phyloP scores from a whole-genome alignment of 2,888 invertebrate species.

The Leuctra nigra region DNA sequence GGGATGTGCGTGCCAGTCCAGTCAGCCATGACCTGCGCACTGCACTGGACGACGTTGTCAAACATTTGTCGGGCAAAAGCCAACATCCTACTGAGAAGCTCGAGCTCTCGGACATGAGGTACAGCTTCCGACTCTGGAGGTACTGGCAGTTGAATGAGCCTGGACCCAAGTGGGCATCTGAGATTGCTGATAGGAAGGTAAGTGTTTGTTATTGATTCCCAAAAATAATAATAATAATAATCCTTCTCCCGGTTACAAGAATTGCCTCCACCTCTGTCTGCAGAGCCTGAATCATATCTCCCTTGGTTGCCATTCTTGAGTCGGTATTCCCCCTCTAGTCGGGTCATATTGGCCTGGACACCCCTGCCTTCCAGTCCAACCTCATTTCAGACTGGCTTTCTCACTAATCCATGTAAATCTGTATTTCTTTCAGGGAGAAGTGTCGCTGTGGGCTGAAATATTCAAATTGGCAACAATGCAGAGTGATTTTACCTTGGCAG shows the following conservation, averaged over 20 bases:
- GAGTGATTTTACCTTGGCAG: constrained; percentile 59
- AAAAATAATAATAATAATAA: too few relatives aligned
- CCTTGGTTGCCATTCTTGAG: too few relatives aligned
- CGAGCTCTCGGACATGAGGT: constrained; percentile 43
- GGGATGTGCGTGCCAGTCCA: constrained; percentile 65
- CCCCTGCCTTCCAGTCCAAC: too few relatives aligned
- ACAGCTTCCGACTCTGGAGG: constrained; percentile 62
- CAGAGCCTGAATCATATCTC: too few relatives aligned
- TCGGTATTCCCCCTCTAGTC: too few relatives aligned
- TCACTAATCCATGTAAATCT: too few relatives aligned
- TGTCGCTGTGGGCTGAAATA: constrained; percentile 36
- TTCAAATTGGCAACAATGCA: constrained; percentile 46
- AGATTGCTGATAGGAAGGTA: constrained; percentile 57
- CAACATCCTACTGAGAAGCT: constrained; percentile 37
- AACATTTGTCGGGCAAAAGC: constrained; percentile 40
- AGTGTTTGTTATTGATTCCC: constrained; percentile 9
- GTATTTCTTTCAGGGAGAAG: constrained; percentile 29
- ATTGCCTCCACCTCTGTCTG: not conserved
- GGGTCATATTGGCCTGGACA: too few relatives aligned
- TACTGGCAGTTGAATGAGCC: constrained; percentile 68
- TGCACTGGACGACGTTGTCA: constrained; percentile 50
- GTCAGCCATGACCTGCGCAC: constrained; percentile 59
- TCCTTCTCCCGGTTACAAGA: not conserved
- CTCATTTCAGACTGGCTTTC: too few relatives aligned
- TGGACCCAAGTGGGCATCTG: constrained; percentile 47